A percentile compares a stretch with the other conserved stretches of the same genome.
phyloP scores from a whole-genome alignment of 2,888 invertebrate genomes.

The Chrysodeixis includens region DNA sequence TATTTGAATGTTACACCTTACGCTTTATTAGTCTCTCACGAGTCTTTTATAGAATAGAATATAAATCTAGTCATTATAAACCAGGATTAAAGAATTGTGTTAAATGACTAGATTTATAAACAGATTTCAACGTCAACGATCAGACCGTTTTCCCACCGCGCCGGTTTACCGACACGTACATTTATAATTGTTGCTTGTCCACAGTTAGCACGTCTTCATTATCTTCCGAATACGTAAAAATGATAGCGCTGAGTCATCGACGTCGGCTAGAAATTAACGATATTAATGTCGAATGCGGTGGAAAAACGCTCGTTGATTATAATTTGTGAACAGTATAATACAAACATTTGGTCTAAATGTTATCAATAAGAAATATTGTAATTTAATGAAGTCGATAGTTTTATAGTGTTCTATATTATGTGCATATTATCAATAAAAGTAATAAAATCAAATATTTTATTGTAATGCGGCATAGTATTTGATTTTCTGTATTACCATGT shows the following conservation, averaged over 20 bases:
- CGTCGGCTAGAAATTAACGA: too few species aligned
- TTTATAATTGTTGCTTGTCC: too few species aligned
- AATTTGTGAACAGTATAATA: constrained; percentile 1
- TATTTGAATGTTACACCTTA: background rate
- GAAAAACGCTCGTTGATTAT: background rate
- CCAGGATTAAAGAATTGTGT: background rate
- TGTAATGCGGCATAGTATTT: background rate
- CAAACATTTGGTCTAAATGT: constrained; percentile 1
- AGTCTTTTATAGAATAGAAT: background rate
- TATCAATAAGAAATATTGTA: constrained; percentile 7
- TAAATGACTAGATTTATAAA: background rate
- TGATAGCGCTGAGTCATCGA: too few species aligned
- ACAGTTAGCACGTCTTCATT: too few species aligned
- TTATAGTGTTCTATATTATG: constrained; percentile 21
- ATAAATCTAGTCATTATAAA: background rate
- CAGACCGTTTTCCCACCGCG: too few species aligned
- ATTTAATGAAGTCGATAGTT: constrained; percentile 17
- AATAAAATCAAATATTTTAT: constrained; percentile 8
- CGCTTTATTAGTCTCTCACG: background rate
- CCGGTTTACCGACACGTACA: too few species aligned
- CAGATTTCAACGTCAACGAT: background rate
- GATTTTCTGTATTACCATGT: background rate
- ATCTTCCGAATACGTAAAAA: too few species aligned
- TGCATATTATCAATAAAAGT: constrained; percentile 22
- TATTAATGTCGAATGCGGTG: too few species aligned